These are phyloP conservation scores for Quadroppia sp. DNA, from an alignment of 2,888 invertebrate genomes.

Conservation along the genomic window DNA sequence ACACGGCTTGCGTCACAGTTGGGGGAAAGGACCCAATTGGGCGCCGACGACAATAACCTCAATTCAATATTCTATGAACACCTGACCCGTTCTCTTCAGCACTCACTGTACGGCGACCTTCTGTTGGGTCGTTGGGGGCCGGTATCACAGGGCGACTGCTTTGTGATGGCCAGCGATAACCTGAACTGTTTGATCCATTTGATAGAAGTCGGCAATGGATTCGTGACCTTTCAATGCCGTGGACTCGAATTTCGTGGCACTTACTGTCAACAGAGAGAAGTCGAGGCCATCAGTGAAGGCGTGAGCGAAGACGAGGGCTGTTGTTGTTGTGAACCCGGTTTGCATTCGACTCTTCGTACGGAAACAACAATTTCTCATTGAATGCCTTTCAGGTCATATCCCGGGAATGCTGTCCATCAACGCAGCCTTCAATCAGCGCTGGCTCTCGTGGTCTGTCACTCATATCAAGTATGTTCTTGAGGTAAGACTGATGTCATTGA, in stretches of 20 bases:
- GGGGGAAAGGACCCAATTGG: constrained; percentile 79
- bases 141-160: constrained; percentile 95
- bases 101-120: constrained; percentile 89
- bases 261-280: constrained; percentile 97
- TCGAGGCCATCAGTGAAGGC: constrained; percentile 96
- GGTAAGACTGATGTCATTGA: no score
- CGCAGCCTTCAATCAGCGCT: constrained; percentile 94
- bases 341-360: no score
- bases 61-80: constrained; percentile 99
- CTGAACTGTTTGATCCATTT: constrained; percentile 97
- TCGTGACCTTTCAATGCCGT: constrained; percentile 94
- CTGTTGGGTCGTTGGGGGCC: constrained; percentile 89
- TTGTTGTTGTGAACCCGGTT: constrained; percentile 79
- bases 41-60: constrained; percentile 89
- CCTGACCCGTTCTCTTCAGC: constrained; percentile 88
- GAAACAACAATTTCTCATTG: no score
- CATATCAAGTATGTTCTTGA: constrained; percentile 94
- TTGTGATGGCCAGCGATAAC: constrained; percentile 95
- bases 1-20: constrained; percentile 90
- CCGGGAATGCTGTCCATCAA: constrained; percentile 87
- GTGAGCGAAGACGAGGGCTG: constrained; percentile 91
- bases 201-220: constrained; percentile 93
- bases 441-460: constrained; percentile 96
- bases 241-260: constrained; percentile 97
- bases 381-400: constrained; percentile 60